Base-by-base conservation (phyloP, 1,140 invertebrate species). In the Drosophila tsacasi region DNA sequence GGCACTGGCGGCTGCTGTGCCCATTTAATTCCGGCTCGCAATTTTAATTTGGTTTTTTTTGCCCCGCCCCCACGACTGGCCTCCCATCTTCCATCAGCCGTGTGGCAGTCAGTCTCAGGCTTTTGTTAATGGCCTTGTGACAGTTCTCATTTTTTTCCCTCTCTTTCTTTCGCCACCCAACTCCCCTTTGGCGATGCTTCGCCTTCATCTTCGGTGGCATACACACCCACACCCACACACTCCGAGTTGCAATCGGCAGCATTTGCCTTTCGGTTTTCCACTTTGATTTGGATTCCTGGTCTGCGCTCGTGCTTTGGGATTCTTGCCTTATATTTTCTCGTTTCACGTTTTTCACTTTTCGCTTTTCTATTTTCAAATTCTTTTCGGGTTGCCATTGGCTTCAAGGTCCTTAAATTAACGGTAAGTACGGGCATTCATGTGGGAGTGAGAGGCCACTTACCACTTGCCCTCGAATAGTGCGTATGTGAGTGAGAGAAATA, bases 111-210 rank as follows among this genome's bases (percentile, higher is more conserved):
- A 83, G 80, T 83, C 76, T 80, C 81, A 77, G 84, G 77, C 85
- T 84, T 87, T 87, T 89, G 85, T 90, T 84, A 87, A 87, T 90
- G 84, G 84, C 84, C 84, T 87, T 87, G 84, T 87, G 84, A 84
- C 85, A 89, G 85, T 87, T 78, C 81, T 78, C 65, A 30, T 39
- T n/a, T 17, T n/a, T 23, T 23, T 5, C 19, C 15, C 19, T 17
- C 15, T 12, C 32, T 39, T 52, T 10, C n/a, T 42, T 39, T 44
- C 15, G 42, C 17, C 40, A n/a, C 50, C 39, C 50, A 17, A 52
- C 19, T 69, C 9, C 46, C 30, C 63, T n/a, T 37, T 17, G 10
- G 19, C 23, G 15, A 27, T 46, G 25, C 27, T 21, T 25, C 35
- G 7, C 21, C 65, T 42, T 62, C 71, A 35, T 55, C 52, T 37